These are phyloP conservation scores for Micromussa lordhowensis DNA, from an alignment of 92 coral and sea anemone genomes.

Conservation along the genomic window DNA sequence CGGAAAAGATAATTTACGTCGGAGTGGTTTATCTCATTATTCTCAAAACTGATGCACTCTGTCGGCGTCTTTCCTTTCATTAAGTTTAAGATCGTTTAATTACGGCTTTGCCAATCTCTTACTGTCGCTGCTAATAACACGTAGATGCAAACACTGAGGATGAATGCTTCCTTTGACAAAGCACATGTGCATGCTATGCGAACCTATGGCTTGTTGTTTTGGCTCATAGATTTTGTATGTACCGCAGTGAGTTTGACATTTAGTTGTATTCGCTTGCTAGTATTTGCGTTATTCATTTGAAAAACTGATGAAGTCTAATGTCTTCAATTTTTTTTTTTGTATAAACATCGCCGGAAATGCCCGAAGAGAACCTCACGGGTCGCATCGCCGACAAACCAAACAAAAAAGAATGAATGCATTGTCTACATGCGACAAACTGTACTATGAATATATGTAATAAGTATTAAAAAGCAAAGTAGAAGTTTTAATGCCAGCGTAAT, in stretches of 20 bases:
- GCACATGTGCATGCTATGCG: not conserved
- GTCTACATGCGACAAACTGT: not conserved
- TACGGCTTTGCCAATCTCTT: not conserved
- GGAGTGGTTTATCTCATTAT: not conserved
- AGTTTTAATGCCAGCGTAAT: not conserved
- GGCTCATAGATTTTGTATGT: not conserved
- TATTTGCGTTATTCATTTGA: not conserved
- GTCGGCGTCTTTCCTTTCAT: not conserved
- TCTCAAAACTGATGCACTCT: not conserved
- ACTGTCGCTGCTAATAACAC: not conserved
- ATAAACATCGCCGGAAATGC: not conserved
- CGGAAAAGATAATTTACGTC: constrained; percentile 9
- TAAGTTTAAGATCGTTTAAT: not conserved
- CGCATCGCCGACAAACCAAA: not conserved
- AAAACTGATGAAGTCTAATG: not conserved
- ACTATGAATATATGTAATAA: not conserved
- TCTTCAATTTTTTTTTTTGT: not conserved
- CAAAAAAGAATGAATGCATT: not conserved
- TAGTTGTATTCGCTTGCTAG: not conserved
- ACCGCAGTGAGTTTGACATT: not conserved
- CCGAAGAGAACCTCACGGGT: not conserved
- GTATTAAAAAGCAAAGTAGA: not conserved
- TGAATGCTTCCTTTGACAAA: not conserved
- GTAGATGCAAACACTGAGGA: not conserved
- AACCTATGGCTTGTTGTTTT: not conserved